These are phyloP conservation scores for Gopherus flavomarginatus DNA, from an alignment of 2,113 vertebrate genomes.

Conservation along the genomic window DNA sequence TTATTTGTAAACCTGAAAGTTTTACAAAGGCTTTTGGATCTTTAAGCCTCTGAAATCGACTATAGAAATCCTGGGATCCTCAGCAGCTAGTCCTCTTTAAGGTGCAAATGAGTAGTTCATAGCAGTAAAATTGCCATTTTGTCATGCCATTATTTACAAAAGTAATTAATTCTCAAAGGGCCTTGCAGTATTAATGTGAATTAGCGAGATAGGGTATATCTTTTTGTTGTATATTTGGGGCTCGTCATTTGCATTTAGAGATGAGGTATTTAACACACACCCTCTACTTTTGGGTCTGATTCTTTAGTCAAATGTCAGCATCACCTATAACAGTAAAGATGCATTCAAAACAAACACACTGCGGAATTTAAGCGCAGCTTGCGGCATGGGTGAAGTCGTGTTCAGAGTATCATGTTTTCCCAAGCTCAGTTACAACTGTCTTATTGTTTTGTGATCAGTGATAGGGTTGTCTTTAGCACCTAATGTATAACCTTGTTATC, in stretches of 20 bases:
- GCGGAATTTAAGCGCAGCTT: neutral
- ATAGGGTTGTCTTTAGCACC: slow-evolving; percentile 16
- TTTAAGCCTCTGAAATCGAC: neutral
- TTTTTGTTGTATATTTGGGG: neutral
- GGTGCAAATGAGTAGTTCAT: neutral
- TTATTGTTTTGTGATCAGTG: slow-evolving; percentile 5
- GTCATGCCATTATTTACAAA: slow-evolving; percentile 32
- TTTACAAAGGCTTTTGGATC: neutral
- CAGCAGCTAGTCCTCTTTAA: neutral
- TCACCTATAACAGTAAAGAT: neutral
- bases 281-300: neutral
- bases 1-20: neutral
- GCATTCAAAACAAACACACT: neutral
- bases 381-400: neutral
- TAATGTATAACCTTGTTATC: slow-evolving; percentile 54
- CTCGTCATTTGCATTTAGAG: neutral
- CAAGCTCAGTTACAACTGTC: slow-evolving; percentile 16
- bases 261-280: slow-evolving; percentile 17
- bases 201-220: neutral
- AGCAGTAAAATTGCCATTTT: neutral
- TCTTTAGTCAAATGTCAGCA: neutral
- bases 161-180: neutral
- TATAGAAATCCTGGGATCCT: neutral
- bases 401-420: slow-evolving; percentile 9
- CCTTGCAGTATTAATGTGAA: neutral